phyloP scores from a whole-genome alignment of 2,888 invertebrate genomes.

The Leucoptera coffeella region DNA sequence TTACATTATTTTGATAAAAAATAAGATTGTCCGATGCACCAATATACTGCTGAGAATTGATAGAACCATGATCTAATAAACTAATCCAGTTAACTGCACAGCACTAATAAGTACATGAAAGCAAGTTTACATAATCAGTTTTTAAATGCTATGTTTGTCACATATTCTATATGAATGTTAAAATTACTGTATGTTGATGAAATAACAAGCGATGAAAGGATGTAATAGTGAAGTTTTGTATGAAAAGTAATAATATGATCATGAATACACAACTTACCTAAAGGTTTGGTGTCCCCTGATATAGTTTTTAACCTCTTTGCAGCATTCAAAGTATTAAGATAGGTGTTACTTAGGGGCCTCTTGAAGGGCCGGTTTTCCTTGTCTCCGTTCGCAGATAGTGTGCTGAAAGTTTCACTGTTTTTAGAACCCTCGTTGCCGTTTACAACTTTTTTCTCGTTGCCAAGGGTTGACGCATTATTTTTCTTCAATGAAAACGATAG shows the following conservation, averaged over 20 bases:
- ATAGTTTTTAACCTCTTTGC: slow-evolving; percentile 37
- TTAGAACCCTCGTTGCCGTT: slow-evolving; percentile 15
- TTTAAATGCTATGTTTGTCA: background rate
- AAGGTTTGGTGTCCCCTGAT: slow-evolving; percentile 16
- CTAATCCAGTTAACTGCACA: no score
- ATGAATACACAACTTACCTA: slow-evolving; percentile 14
- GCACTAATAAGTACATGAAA: no score
- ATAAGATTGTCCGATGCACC: no score
- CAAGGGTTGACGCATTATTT: slow-evolving; percentile 35
- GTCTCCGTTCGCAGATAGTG: slow-evolving; percentile 12
- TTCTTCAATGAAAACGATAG: slow-evolving; percentile 34
- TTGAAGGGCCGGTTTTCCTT: slow-evolving; percentile 39
- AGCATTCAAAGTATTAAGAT: slow-evolving; percentile 29
- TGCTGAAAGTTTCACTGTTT: slow-evolving; percentile 13
- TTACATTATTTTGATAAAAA: no score
- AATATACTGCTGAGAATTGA: no score
- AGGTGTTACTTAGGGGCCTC: slow-evolving; percentile 24
- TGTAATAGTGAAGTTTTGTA: no score
- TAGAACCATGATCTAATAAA: no score
- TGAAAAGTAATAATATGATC: slow-evolving; percentile 3
- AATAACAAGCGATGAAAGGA: no score
- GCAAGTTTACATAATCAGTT: no score
- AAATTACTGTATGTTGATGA: no score
- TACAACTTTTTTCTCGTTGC: slow-evolving; percentile 17
- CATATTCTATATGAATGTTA: no score